Evolutionary conservation across 2,888 invertebrate genomes (phyloP).

Genomic region (Seira ritae): DNA sequence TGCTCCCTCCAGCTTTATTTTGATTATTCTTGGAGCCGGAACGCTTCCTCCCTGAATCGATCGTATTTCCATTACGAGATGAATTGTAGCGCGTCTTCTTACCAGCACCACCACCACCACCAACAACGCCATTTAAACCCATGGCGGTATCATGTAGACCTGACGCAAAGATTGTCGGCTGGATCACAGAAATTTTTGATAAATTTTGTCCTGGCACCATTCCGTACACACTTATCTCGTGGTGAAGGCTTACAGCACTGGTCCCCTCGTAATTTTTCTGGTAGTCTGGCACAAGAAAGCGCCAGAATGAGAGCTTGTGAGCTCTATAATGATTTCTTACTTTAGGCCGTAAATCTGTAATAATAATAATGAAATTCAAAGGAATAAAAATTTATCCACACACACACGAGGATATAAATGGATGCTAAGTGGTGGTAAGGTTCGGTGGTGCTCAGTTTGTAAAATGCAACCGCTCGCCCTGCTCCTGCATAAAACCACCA

Average conservation of each 20-base stretch:
- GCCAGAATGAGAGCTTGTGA: slow-evolving; percentile 95
- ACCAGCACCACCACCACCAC: slow-evolving; percentile 72
- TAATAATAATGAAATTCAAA: slow-evolving; percentile 74
- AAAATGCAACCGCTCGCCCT: no score
- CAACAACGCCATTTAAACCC: slow-evolving; percentile 67
- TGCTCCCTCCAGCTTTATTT: slow-evolving; percentile 59
- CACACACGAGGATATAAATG: no score
- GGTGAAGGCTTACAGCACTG: slow-evolving; percentile 89
- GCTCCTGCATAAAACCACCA: neutral
- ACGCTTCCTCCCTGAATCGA: slow-evolving; percentile 76
- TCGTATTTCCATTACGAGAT: slow-evolving; percentile 53
- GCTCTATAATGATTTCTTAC: slow-evolving; percentile 95
- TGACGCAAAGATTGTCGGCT: slow-evolving; percentile 70
- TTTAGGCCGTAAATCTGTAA: slow-evolving; percentile 90
- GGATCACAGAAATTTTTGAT: slow-evolving; percentile 72
- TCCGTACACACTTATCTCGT: slow-evolving; percentile 87
- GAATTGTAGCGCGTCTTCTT: slow-evolving; percentile 49
- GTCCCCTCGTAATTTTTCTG: slow-evolving; percentile 91
- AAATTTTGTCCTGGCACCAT: slow-evolving; percentile 79
- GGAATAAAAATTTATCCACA: no score
- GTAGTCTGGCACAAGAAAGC: slow-evolving; percentile 91
- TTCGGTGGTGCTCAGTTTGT: no score
- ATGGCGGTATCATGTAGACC: slow-evolving; percentile 74
- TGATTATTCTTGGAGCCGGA: slow-evolving; percentile 45
- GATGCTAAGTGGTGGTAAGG: no score